Evolutionary conservation across 2,113 vertebrate genomes (phyloP).

Genomic region (Phyllostomus discolor): DNA sequence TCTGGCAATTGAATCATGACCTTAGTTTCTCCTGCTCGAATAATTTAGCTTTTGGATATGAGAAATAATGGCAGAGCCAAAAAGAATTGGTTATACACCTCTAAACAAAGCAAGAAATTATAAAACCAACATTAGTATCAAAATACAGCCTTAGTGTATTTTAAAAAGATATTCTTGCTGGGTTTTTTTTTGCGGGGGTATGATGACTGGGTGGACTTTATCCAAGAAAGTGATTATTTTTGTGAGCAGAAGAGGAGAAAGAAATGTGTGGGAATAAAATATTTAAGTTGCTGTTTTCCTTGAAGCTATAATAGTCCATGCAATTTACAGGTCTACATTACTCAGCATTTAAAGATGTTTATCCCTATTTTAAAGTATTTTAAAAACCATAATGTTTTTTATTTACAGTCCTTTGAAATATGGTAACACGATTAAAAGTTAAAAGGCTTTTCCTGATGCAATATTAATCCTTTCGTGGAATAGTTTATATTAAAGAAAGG

Average conservation of each 20-base stretch:
- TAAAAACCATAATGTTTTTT: neutral
- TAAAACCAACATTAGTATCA: conserved; percentile 37
- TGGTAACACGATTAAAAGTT: neutral
- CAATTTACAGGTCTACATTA: neutral
- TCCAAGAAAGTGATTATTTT: conserved; percentile 51
- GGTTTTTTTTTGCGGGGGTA: neutral
- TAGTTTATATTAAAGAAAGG: neutral
- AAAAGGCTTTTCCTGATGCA: neutral
- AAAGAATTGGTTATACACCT: conserved; percentile 36
- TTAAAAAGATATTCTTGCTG: conserved; percentile 1
- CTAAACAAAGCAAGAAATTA: conserved; percentile 13
- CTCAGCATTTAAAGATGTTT: conserved; percentile 27
- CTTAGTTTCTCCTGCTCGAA: neutral
- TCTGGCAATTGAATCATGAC: neutral
- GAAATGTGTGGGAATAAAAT: conserved; percentile 41
- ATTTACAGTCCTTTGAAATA: neutral
- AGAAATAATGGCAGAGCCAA: conserved; percentile 2
- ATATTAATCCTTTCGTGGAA: neutral
- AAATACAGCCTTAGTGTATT: neutral
- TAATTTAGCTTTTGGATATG: neutral
- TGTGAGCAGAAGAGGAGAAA: neutral
- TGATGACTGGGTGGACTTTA: neutral
- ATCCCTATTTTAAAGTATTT: neutral
- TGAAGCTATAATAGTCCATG: neutral
- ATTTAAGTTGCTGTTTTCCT: conserved; percentile 56